Evolutionary conservation across 1,140 invertebrate species (phyloP), one percentile per base, ranked within the genome.

Genomic region (Lordiphosa collinella): DNA sequence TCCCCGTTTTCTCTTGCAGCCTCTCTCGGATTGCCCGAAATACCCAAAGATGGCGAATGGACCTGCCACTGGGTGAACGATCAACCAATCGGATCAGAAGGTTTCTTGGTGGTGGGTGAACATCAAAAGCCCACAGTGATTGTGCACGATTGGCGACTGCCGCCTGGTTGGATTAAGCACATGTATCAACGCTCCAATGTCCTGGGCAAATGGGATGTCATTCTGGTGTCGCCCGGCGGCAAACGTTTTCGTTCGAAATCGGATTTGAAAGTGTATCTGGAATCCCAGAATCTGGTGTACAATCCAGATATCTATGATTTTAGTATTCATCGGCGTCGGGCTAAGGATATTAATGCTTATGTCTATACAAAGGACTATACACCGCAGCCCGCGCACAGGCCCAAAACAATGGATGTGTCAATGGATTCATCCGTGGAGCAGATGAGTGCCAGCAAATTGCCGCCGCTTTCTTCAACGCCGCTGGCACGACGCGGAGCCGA

Each of bases 121-220:
- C 88, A 89, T 36, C 79, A 87, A 47, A 90, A 92, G 43, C 91
- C 91, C n/a, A 92, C 92, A 1, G 90, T 93, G 34, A 91, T 93
- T 87, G 93, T 95, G 9, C 90, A 92, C 55, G 94, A 95, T 88
- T 93, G 92, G 59, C 90, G 93, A 46, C 79, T 96, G 66, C 94
- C 94, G 1, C 74, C 90, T 2, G 93, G 93, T 3, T 96, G 94
- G 94, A 91, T 91, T 1, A 95, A 95, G 87, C 93, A 94, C 79
- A 92, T 95, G 80, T 92, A 93, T 2, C 92, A 93, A 70, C 90
- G 94, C 36, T 92, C 91, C 52, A 90, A 91, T 60, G 93, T 93
- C 3, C 92, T 93, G 9, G 94, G 94, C 4, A 95, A 95, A 87
- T 96, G 94, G 94, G 94, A 95, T 87, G 93, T 95, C 6, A 92